Evolutionary conservation across 2,888 invertebrate genomes (phyloP).

Genomic region (Melieria omissa): DNA sequence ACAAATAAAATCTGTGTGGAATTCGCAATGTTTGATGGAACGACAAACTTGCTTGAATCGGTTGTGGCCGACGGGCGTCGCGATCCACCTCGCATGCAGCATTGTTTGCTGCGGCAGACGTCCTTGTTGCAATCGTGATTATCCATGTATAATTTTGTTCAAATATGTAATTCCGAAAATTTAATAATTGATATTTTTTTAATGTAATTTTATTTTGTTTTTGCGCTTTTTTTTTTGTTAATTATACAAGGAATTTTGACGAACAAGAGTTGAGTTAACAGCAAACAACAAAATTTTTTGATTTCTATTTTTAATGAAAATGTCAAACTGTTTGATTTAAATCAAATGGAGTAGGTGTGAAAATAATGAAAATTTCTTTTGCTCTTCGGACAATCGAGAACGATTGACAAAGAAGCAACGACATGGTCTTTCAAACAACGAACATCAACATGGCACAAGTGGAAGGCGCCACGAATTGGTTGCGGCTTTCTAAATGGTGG

Average conservation of each 20-base stretch:
- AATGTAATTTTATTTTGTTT: background rate
- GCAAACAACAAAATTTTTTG: conserved; percentile 22
- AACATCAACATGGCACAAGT: no score
- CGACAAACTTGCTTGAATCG: background rate
- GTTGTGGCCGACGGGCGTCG: background rate
- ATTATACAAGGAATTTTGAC: conserved; percentile 42
- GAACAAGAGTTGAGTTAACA: conserved; percentile 28
- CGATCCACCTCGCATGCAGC: no score
- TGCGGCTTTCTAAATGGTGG: no score
- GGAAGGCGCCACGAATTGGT: no score
- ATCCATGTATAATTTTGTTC: background rate
- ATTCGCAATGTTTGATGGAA: conserved; percentile 2
- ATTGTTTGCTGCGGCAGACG: background rate
- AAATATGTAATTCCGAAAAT: background rate
- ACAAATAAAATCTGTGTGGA: conserved; percentile 45
- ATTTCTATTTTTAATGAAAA: conserved; percentile 12
- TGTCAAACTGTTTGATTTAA: background rate
- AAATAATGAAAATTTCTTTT: background rate
- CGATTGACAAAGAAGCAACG: no score
- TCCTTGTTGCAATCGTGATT: background rate
- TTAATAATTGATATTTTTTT: no score
- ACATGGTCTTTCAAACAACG: no score
- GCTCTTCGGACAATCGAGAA: no score
- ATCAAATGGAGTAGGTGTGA: background rate
- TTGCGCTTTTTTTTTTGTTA: conserved; percentile 21